These are phyloP conservation scores for Smithornis capensis DNA, from an alignment of 2,113 vertebrate species.

Conservation along the genomic window DNA sequence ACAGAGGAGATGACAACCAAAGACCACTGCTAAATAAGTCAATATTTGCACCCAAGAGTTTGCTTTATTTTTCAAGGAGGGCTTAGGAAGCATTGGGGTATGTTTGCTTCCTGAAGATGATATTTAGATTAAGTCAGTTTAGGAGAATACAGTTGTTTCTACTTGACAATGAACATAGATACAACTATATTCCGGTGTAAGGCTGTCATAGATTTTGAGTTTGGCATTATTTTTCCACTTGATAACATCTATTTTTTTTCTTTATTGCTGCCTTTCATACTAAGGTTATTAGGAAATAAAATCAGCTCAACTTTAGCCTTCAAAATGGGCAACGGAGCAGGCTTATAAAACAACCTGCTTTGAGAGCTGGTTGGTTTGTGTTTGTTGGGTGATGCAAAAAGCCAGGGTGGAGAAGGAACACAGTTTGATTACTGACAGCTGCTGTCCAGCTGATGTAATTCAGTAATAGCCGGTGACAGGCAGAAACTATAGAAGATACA, in stretches of 20 bases:
- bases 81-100: neutral
- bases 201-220: neutral
- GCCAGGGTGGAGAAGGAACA: neutral
- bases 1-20: neutral
- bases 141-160: neutral
- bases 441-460: conserved; percentile 43
- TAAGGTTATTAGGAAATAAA: neutral
- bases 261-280: neutral
- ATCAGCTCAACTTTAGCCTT: neutral
- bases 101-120: neutral
- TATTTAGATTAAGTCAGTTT: neutral
- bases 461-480: neutral
- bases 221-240: neutral
- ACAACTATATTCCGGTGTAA: neutral
- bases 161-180: neutral
- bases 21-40: neutral
- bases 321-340: neutral
- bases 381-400: neutral
- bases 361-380: neutral
- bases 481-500: conserved; percentile 38
- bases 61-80: neutral
- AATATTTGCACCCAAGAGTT: neutral
- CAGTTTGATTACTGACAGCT: conserved; percentile 26
- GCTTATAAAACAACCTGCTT: neutral
- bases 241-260: neutral